phyloP scores from a whole-genome alignment of 35 echinoderm and acorn worm species.

The Patiria miniata region DNA sequence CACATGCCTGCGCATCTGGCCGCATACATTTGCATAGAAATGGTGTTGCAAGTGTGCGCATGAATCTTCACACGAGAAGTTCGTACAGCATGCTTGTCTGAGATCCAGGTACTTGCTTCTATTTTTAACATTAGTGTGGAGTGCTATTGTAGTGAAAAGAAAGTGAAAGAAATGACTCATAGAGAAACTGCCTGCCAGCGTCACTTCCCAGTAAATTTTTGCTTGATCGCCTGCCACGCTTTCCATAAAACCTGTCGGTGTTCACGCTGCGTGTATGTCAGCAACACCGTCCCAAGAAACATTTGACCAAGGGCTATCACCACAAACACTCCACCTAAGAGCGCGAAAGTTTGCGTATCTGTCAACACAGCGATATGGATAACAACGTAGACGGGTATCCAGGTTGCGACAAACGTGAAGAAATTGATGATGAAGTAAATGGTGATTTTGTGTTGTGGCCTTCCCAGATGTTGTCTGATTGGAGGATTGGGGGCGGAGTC shows the following conservation, averaged over 20 bases:
- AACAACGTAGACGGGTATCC: not conserved
- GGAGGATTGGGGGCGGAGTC: not conserved
- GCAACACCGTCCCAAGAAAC: not conserved
- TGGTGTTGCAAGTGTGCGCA: no score
- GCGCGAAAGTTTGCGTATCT: not conserved
- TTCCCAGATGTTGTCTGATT: not conserved
- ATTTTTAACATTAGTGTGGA: no score
- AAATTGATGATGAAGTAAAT: slow-evolving; percentile 8
- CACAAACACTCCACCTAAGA: not conserved
- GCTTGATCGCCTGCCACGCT: not conserved
- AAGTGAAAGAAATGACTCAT: no score
- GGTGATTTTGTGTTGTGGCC: not conserved
- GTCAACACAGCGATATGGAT: not conserved
- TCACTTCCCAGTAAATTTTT: not conserved
- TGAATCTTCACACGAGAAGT: no score
- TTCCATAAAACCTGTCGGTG: not conserved
- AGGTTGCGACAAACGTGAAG: not conserved
- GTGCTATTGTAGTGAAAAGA: no score
- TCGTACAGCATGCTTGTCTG: no score
- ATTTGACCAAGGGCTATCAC: not conserved
- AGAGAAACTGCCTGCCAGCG: no score
- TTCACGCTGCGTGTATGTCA: not conserved
- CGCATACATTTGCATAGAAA: no score
- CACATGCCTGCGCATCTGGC: no score
- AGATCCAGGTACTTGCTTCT: no score